Conservation (phyloP, 1,140 invertebrate genomes). For the Watersipora subatra region DNA sequence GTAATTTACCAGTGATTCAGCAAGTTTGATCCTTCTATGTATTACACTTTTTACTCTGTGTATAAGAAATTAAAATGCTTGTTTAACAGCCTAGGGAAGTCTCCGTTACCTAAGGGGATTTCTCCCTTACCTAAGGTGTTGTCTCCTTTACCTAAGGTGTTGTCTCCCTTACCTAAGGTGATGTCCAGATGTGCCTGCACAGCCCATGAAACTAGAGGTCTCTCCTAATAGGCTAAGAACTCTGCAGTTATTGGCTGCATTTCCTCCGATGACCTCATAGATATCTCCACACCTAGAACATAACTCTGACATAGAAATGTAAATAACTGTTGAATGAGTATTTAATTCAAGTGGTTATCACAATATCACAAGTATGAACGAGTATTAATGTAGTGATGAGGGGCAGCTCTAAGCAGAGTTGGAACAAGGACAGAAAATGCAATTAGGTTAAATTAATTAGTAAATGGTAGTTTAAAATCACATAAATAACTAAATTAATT, state of each 20-base stretch:
- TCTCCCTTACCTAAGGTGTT: background rate
- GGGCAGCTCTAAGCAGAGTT: too few relatives aligned
- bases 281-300: background rate
- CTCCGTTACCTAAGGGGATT: background rate
- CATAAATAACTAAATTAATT: too few relatives aligned
- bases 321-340: background rate
- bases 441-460: background rate
- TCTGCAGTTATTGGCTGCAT: background rate
- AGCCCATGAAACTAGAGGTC: background rate
- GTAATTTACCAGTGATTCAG: background rate
- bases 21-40: background rate
- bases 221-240: background rate
- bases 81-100: background rate
- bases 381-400: too few relatives aligned
- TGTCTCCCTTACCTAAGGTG: background rate
- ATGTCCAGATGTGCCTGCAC: background rate
- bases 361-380: too few relatives aligned
- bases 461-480: background rate
- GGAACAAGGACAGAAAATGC: too few relatives aligned
- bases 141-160: background rate
- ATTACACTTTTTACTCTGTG: background rate
- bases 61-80: background rate
- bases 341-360: background rate
- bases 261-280: background rate
- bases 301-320: background rate